Evolutionary conservation across 2,888 invertebrate species (phyloP).

Genomic region (Salticus scenicus): DNA sequence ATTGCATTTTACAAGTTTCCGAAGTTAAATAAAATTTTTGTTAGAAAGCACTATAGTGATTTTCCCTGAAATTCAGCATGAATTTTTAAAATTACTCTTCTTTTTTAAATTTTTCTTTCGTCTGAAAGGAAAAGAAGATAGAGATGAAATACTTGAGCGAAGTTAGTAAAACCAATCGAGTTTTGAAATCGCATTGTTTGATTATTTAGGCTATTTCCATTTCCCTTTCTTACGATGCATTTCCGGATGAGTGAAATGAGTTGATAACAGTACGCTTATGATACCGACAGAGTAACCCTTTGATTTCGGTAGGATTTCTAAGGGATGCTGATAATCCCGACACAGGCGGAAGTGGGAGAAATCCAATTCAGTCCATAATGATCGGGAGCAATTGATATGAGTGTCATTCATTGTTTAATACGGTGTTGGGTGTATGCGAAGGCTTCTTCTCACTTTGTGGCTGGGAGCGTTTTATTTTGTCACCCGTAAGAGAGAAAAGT

Average conservation of each 20-base stretch:
- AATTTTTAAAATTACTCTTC: too few species aligned
- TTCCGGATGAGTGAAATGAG: not conserved
- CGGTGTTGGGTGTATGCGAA: not conserved
- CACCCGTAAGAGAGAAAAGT: slow-evolving; percentile 4
- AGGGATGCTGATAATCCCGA: not conserved
- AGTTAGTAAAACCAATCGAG: not conserved
- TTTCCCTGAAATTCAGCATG: too few species aligned
- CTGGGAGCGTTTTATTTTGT: slow-evolving; percentile 4
- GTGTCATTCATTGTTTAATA: slow-evolving; percentile 13
- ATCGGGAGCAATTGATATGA: not conserved
- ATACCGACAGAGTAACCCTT: not conserved
- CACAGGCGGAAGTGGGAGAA: not conserved
- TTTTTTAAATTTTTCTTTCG: not conserved
- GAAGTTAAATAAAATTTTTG: too few species aligned
- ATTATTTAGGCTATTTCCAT: not conserved
- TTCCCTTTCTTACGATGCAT: not conserved
- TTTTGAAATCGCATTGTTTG: not conserved
- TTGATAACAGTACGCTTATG: not conserved
- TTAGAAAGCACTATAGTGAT: too few species aligned
- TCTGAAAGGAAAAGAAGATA: not conserved
- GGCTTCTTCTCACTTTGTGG: not conserved
- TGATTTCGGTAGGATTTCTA: not conserved
- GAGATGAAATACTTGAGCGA: not conserved
- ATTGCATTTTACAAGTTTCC: too few species aligned
- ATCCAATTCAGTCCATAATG: not conserved